Evolutionary conservation across 2,888 invertebrate species (phyloP).

Genomic region (Bellardia pandia): DNA sequence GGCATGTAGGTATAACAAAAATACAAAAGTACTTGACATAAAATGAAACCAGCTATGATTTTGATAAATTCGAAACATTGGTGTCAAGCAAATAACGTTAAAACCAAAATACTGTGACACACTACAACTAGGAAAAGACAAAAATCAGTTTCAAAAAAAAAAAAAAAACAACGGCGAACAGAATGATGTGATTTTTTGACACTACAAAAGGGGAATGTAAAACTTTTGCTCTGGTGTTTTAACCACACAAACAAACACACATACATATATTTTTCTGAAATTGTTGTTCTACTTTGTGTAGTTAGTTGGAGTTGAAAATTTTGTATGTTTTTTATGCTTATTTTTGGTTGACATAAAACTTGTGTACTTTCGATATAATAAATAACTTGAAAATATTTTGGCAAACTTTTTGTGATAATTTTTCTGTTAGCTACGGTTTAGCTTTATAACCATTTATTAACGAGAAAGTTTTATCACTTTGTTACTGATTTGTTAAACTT

Average conservation of each 20-base stretch:
- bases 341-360: not conserved
- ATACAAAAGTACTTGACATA: conserved; percentile 48
- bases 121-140: not conserved
- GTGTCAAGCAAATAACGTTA: conserved; percentile 51
- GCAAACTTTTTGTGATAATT: conserved; percentile 22
- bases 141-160: not conserved
- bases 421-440: not conserved
- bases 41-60: conserved; percentile 55
- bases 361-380: conserved; percentile 28
- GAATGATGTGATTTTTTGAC: not conserved
- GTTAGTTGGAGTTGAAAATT: not conserved
- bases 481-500: not conserved
- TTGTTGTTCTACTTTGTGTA: not conserved
- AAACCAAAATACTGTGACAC: conserved; percentile 14
- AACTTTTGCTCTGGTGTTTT: not conserved
- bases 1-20: not conserved
- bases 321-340: not conserved
- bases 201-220: not conserved
- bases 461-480: conserved; percentile 25
- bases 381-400: conserved; percentile 58
- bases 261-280: not conserved
- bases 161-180: not conserved
- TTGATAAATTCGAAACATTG: conserved; percentile 60
- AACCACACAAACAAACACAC: too few species aligned
- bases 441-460: not conserved